Evolutionary conservation across 2,113 vertebrate species (phyloP).

Genomic region (Mesoclemmys tuberculata): DNA sequence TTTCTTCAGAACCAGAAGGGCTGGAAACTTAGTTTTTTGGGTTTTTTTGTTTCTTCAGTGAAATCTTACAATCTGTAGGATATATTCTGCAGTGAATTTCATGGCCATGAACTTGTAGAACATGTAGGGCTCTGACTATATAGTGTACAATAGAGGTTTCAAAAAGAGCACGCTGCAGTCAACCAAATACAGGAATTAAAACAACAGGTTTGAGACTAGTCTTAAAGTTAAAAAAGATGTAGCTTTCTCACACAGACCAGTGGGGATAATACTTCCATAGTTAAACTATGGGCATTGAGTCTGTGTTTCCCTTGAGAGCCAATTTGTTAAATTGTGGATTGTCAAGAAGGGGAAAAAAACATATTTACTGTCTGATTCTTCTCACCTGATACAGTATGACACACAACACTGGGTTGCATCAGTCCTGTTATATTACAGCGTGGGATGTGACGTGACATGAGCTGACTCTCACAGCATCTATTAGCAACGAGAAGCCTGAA

Average conservation of each 20-base stretch:
- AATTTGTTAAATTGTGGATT: constrained; percentile 40
- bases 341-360: constrained; percentile 9
- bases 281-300: constrained; percentile 48
- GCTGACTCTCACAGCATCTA: constrained; percentile 2
- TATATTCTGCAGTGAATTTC: not conserved
- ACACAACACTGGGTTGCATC: not conserved
- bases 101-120: not conserved
- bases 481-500: constrained; percentile 54
- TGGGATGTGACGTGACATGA: not conserved
- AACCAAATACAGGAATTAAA: not conserved
- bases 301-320: constrained; percentile 58
- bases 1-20: not conserved
- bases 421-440: not conserved
- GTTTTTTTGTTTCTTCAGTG: not conserved
- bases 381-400: not conserved
- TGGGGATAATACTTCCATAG: not conserved
- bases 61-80: not conserved
- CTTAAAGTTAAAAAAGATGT: constrained; percentile 42
- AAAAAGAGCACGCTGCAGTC: not conserved
- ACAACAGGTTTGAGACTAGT: not conserved
- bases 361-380: constrained; percentile 11
- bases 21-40: not conserved
- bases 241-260: constrained; percentile 20
- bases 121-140: not conserved
- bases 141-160: not conserved